Evolutionary conservation across 2,797 vertebrate genomes (phyloP).

Genomic region (Otolemur crassicaudatus): DNA sequence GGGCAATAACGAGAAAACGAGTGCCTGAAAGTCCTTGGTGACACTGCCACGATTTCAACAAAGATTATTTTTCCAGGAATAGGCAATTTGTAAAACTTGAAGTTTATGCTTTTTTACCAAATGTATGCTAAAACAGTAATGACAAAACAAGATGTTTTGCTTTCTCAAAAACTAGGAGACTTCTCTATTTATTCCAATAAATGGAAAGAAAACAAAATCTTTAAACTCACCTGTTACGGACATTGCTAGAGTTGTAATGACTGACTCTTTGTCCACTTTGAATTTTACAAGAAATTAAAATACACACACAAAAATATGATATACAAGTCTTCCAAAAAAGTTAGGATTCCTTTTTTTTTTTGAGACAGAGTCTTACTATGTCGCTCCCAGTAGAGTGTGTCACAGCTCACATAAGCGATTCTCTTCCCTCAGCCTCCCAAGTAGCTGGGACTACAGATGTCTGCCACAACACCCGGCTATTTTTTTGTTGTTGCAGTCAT

Average conservation of each 20-base stretch:
- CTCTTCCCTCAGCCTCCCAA: too few species aligned
- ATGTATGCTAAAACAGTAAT: neutral
- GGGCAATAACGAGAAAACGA: constrained; percentile 67
- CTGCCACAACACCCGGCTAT: too few species aligned
- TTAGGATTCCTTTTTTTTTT: neutral
- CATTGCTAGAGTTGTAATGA: neutral
- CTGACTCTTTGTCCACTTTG: neutral
- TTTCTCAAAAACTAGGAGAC: neutral
- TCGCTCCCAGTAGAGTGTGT: too few species aligned
- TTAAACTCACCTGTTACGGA: neutral
- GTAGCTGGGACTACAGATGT: too few species aligned
- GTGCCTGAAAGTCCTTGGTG: constrained; percentile 29
- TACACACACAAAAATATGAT: neutral
- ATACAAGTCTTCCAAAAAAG: neutral
- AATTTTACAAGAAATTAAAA: constrained; percentile 44
- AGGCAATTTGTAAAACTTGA: constrained; percentile 64
- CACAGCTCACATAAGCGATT: too few species aligned
- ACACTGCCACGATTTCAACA: constrained; percentile 44
- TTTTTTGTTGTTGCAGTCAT: too few species aligned
- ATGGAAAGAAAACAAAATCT: neutral
- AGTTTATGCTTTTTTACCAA: constrained; percentile 56
- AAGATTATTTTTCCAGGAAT: constrained; percentile 71
- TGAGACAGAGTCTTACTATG: too few species aligned
- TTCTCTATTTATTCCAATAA: neutral
- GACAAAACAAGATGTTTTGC: neutral